Percentiles rank a stretch among this genome's conserved stretches.
Conservation (phyloP, 1,140 invertebrate species). For the Pissodes strobi region DNA sequence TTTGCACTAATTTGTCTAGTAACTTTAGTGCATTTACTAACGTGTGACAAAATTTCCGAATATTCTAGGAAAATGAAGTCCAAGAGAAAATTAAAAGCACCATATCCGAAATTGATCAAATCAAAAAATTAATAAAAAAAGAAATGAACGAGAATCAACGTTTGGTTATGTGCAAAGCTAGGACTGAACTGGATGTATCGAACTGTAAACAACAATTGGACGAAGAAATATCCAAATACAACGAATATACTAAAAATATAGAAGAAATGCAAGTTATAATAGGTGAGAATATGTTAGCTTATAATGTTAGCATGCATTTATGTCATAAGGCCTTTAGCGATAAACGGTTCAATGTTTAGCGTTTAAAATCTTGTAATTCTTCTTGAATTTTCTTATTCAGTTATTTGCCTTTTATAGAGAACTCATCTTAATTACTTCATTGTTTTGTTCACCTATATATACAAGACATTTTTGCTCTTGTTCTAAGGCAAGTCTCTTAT, state of each 20-base stretch:
- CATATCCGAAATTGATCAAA: slow-evolving; percentile 57
- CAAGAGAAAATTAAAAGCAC: slow-evolving; percentile 41
- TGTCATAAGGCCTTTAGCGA: background rate
- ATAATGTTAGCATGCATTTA: background rate
- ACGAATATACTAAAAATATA: slow-evolving; percentile 32
- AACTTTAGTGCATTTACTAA: too few relatives aligned
- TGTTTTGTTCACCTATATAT: too few relatives aligned
- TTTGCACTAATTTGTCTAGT: too few relatives aligned
- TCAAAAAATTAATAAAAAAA: slow-evolving; percentile 61
- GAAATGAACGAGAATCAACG: slow-evolving; percentile 71
- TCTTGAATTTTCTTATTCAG: too few relatives aligned
- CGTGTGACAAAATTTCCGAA: background rate
- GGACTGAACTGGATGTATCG: slow-evolving; percentile 62
- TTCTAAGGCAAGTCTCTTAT: too few relatives aligned
- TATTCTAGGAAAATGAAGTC: slow-evolving; percentile 17
- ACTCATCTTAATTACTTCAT: too few relatives aligned
- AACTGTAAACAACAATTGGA: slow-evolving; percentile 39
- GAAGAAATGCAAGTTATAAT: slow-evolving; percentile 35
- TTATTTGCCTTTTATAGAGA: too few relatives aligned
- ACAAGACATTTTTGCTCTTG: too few relatives aligned
- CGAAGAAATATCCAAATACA: slow-evolving; percentile 38
- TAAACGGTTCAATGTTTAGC: too few relatives aligned
- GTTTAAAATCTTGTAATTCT: too few relatives aligned
- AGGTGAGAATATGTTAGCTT: slow-evolving; percentile 6
- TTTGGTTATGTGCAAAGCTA: slow-evolving; percentile 63